phyloP scores from a whole-genome alignment of 2,888 invertebrate species.

The Noctua fimbriata region DNA sequence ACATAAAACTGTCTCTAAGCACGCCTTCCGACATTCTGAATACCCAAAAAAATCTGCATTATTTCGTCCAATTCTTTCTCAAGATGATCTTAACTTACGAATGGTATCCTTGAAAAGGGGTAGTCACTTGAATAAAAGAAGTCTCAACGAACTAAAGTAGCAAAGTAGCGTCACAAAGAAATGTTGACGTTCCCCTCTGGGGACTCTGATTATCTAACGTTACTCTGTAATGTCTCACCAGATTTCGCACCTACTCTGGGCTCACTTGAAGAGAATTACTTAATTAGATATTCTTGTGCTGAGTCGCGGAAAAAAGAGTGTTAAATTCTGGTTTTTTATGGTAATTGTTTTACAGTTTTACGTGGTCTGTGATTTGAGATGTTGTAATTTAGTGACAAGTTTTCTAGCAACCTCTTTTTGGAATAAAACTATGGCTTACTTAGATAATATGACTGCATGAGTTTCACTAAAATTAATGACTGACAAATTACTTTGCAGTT shows the following conservation, averaged over 20 bases:
- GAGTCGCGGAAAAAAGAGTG: conserved; percentile 17
- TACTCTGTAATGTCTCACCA: conserved; percentile 48
- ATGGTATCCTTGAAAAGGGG: conserved; percentile 51
- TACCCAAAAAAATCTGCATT: conserved; percentile 11
- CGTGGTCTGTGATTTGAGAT: background rate
- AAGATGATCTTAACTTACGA: conserved; percentile 49
- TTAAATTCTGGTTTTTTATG: background rate
- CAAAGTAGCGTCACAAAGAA: conserved; percentile 64
- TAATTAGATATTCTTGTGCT: conserved; percentile 45
- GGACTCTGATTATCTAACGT: conserved; percentile 66
- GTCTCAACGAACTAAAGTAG: conserved; percentile 59
- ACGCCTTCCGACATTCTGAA: background rate
- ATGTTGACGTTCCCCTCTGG: conserved; percentile 67
- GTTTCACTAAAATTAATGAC: background rate
- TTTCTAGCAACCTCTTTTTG: background rate
- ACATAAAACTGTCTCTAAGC: background rate
- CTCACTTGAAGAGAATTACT: conserved; percentile 32
- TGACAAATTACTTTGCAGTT: background rate
- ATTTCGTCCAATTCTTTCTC: conserved; percentile 15
- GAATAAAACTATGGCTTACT: background rate
- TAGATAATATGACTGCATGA: background rate
- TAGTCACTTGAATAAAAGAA: conserved; percentile 68
- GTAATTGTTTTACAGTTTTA: background rate
- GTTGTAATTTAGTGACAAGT: background rate
- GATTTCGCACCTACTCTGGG: conserved; percentile 56